Evolutionary conservation across 1,140 invertebrate species (phyloP).

Genomic region (silkworm (Bombyx mori)): DNA sequence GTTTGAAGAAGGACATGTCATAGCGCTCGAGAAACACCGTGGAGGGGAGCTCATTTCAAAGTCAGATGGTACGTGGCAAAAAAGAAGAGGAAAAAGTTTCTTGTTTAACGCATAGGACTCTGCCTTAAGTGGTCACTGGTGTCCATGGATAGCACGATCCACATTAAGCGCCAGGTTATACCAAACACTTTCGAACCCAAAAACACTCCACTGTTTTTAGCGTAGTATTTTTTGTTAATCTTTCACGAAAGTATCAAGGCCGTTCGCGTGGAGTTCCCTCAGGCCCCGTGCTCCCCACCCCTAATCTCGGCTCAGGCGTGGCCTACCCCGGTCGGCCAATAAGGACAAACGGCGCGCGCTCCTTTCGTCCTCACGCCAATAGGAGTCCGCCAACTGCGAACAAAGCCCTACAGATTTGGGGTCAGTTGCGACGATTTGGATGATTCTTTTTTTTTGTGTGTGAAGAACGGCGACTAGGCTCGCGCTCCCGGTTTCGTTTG

Average conservation of each 20-base stretch:
- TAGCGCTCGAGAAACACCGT: too few relatives aligned
- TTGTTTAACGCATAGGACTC: too few relatives aligned
- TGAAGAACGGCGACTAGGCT: too few relatives aligned
- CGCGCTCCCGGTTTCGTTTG: too few relatives aligned
- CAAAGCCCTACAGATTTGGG: constrained; percentile 49
- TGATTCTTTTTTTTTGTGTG: constrained; percentile 19
- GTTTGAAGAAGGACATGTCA: too few relatives aligned
- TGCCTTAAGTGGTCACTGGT: too few relatives aligned
- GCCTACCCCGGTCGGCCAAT: constrained; percentile 29
- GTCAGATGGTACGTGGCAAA: too few relatives aligned
- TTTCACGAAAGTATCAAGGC: constrained; percentile 33
- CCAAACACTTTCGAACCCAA: background rate
- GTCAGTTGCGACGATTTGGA: constrained; percentile 24
- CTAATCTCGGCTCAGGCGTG: constrained; percentile 40
- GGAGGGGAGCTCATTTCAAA: too few relatives aligned
- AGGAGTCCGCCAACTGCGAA: constrained; percentile 38
- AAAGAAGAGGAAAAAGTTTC: too few relatives aligned
- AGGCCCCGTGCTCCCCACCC: constrained; percentile 27
- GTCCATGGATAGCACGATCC: too few relatives aligned
- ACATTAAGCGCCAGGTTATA: too few relatives aligned
- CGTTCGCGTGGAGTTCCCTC: background rate
- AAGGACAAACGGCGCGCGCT: constrained; percentile 20
- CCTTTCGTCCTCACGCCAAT: constrained; percentile 30
- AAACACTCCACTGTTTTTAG: background rate
- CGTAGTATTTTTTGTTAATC: background rate